These are phyloP conservation scores for Protobothrops mucrosquamatus DNA, from an alignment of 2,113 vertebrate species.

Conservation along the genomic window DNA sequence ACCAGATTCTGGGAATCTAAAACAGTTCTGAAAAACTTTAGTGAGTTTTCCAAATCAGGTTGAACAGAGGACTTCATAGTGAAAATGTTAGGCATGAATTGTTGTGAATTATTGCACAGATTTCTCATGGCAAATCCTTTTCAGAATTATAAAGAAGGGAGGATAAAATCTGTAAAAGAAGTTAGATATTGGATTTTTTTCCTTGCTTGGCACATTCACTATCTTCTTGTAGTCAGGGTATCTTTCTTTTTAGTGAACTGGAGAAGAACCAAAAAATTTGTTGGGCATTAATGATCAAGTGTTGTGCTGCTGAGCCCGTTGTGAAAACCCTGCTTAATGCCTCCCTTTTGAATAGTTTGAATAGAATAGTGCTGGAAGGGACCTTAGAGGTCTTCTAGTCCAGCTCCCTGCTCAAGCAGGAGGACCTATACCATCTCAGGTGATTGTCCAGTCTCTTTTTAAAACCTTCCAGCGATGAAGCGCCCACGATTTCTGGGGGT, in stretches of 20 bases:
- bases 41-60: background rate
- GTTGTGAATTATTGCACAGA: background rate
- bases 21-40: rapidly evolving
- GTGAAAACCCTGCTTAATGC: conserved; percentile 42
- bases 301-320: conserved; percentile 51
- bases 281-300: conserved; percentile 55
- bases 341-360: conserved; percentile 27
- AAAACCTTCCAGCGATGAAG: too few species aligned
- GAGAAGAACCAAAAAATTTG: conserved; percentile 39
- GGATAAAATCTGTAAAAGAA: conserved; percentile 16
- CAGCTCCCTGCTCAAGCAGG: too few species aligned
- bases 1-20: background rate
- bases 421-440: too few species aligned
- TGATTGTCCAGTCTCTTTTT: too few species aligned
- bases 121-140: background rate
- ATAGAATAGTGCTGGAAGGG: too few species aligned
- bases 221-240: conserved; percentile 21
- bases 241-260: conserved; percentile 42
- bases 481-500: too few species aligned
- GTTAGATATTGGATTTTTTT: conserved; percentile 25
- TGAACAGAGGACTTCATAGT: conserved; percentile 9
- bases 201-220: background rate
- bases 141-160: background rate
- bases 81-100: background rate
- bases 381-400: too few species aligned